Base-by-base conservation (phyloP, 1,140 invertebrate species). In the Homarus americanus region DNA sequence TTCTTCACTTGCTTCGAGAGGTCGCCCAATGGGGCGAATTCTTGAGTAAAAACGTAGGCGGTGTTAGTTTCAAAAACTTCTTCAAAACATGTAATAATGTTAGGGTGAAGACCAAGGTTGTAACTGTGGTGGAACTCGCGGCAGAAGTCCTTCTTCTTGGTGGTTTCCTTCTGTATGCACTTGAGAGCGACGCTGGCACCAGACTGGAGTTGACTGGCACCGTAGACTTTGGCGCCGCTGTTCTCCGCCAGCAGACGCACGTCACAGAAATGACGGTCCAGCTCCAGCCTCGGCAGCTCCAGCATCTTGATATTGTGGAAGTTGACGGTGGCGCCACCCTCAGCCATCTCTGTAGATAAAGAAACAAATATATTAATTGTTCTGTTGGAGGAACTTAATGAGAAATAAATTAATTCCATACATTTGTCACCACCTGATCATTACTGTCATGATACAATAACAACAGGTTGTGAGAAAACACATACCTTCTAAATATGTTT, bases 91-190 rank as follows among this genome's bases (percentile, higher is more conserved):
- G 97, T 97, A 78, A 98, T 96, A 91, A 98, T 96, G 93, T 98
- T 97, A 93, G 96, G 96, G 94, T 98, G 98, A 0, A 97, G 96
- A 12, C 97, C 97, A 93, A 99, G 95, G 94, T 91, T 88, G 82
- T 98, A 96, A 78, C 97, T 97, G 94, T 98, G 98, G 94, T 98
- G 97, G 94, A 98, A 98, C 95, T 99, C 98, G 82, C 97, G 95
- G 94, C 97, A 97, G 94, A 98, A 98, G 94, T 98, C 98, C 91
- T 97, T 96, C 92, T 91, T 84, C 24, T 89, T 90, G 32, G 91
- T 93, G 2, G 91, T 86, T 63, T 85, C 91, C 63, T 93, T 93
- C 20, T 92, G 78, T 20, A 93, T 76, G 49, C 91, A 90, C 69
- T 93, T 93, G 44, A 93, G 63, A 12, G 63, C 63, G 63, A 69